Evolutionary conservation across 2,113 vertebrate species (phyloP).

Genomic region (Piprites chloris): DNA sequence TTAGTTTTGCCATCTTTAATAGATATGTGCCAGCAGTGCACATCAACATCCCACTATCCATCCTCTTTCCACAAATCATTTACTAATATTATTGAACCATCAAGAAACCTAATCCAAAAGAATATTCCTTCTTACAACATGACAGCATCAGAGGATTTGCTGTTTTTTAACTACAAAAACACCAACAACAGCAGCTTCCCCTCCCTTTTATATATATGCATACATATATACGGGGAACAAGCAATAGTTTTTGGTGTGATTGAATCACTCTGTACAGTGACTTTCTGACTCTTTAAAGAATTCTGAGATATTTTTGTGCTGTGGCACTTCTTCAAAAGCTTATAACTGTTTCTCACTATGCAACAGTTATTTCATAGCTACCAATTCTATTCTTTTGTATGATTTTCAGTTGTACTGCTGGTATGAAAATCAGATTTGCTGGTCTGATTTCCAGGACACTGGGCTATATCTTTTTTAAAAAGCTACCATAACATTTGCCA

Average conservation of each 20-base stretch:
- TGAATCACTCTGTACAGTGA: not conserved
- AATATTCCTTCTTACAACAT: not conserved
- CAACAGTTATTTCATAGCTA: not conserved
- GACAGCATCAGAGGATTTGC: not conserved
- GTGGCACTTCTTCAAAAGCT: not conserved
- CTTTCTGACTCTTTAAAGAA: not conserved
- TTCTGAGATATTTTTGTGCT: not conserved
- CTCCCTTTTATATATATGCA: not conserved
- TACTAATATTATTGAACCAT: not conserved
- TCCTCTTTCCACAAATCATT: not conserved
- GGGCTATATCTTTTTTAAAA: not conserved
- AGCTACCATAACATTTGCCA: not conserved
- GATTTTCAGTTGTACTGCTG: not conserved
- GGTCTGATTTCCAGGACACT: not conserved
- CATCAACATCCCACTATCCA: not conserved
- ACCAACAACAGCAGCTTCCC: not conserved
- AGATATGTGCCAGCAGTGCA: not conserved
- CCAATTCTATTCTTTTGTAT: not conserved
- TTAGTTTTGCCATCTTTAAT: not conserved
- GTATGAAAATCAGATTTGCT: not conserved
- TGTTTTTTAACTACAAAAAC: not conserved
- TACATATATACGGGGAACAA: not conserved
- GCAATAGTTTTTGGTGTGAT: not conserved
- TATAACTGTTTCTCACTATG: not conserved
- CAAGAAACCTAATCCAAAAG: not conserved